Conservation (phyloP, 1,140 invertebrate genomes). For the Drosophila punjabiensis region DNA sequence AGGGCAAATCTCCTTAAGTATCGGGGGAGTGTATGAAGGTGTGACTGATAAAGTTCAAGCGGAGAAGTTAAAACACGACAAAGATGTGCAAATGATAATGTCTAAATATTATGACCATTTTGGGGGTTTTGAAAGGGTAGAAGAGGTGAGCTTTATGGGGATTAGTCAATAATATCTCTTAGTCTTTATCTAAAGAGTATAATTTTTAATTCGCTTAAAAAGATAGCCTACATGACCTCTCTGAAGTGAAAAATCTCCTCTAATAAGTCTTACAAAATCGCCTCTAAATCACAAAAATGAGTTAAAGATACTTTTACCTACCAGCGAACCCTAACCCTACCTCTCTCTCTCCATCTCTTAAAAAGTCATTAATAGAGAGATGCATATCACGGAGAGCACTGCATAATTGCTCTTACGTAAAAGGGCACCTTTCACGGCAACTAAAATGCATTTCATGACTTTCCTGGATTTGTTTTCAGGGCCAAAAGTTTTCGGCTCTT, state of each 20-base stretch:
- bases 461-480: slow-evolving; percentile 40
- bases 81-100: slow-evolving; percentile 5
- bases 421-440: slow-evolving; percentile 37
- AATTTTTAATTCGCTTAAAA: not conserved
- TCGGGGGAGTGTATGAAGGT: not conserved
- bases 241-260: not conserved
- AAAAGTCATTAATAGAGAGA: slow-evolving; percentile 49
- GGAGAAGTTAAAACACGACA: not conserved
- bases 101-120: slow-evolving; percentile 13
- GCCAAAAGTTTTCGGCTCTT: slow-evolving; percentile 35
- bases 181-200: not conserved
- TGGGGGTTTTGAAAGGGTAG: not conserved
- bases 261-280: not conserved
- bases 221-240: not conserved
- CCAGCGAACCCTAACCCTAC: too few species aligned
- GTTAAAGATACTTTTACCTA: slow-evolving; percentile 38
- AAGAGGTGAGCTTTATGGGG: too few species aligned
- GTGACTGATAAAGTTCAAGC: slow-evolving; percentile 37
- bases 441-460: slow-evolving; percentile 38
- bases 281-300: not conserved
- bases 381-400: slow-evolving; percentile 29
- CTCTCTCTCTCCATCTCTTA: not conserved
- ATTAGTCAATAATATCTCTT: not conserved
- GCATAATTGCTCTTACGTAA: slow-evolving; percentile 45
- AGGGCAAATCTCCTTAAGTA: slow-evolving; percentile 33